Conservation (phyloP, 2,797 vertebrate species). For the Tangara arthus region DNA sequence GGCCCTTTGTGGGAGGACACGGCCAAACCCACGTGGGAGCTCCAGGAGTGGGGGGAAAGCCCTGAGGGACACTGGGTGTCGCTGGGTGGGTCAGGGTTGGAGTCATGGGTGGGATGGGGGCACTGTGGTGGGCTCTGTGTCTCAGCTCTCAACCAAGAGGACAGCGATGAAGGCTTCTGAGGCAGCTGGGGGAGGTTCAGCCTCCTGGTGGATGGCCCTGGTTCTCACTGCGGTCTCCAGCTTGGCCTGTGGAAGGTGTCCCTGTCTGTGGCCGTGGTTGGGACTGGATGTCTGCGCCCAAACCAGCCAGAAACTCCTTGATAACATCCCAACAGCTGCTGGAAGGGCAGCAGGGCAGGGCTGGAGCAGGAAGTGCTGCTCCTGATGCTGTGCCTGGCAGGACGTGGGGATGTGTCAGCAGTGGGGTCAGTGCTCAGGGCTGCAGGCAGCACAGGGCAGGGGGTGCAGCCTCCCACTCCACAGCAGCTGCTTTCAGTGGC, state of each 20-base stretch:
- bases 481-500: rapidly evolving
- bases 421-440: neutral
- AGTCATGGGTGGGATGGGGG: rapidly evolving
- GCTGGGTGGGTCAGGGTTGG: neutral
- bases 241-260: neutral
- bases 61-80: neutral
- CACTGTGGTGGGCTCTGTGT: neutral
- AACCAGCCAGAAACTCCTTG: neutral
- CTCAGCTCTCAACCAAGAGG: no score
- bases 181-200: neutral
- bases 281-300: neutral
- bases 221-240: rapidly evolving
- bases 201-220: no score
- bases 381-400: no score
- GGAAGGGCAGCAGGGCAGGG: neutral
- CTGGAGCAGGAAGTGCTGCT: rapidly evolving
- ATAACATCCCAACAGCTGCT: rapidly evolving
- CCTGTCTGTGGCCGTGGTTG: neutral
- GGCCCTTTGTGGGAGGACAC: rapidly evolving
- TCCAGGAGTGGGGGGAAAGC: neutral
- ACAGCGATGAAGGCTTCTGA: neutral
- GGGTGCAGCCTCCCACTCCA: neutral
- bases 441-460: neutral
- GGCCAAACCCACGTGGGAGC: neutral
- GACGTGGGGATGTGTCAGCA: rapidly evolving